A percentile compares a stretch with the other conserved stretches of the same genome.
These are phyloP conservation scores for Pyrrhia umbra DNA, from an alignment of 2,888 invertebrate species.

Conservation along the genomic window DNA sequence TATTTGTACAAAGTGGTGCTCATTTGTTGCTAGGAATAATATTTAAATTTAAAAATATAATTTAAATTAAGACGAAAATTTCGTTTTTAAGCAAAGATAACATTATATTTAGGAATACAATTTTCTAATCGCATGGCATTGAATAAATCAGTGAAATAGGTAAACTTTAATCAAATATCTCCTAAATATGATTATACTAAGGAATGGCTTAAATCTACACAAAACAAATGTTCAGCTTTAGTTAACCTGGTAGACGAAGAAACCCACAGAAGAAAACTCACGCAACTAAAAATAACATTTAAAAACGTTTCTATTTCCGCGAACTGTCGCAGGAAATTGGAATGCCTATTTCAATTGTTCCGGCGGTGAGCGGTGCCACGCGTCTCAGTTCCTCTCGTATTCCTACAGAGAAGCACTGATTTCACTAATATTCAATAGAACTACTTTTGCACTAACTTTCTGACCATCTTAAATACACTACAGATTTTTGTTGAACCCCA, in stretches of 20 bases:
- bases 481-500: too few species aligned
- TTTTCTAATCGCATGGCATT: too few species aligned
- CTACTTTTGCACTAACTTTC: conserved; percentile 40
- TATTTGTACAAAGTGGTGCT: not conserved
- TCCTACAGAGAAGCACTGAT: conserved; percentile 46
- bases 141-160: too few species aligned
- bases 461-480: conserved; percentile 14
- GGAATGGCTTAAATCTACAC: too few species aligned
- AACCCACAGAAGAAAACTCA: conserved; percentile 13
- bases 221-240: too few species aligned
- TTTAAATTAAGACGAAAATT: too few species aligned
- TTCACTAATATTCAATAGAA: conserved; percentile 38
- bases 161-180: too few species aligned
- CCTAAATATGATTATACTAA: too few species aligned
- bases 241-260: too few species aligned
- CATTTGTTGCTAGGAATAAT: not conserved
- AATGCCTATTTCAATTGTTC: conserved; percentile 79
- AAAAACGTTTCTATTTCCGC: conserved; percentile 73
- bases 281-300: conserved; percentile 62
- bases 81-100: too few species aligned
- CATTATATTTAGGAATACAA: too few species aligned
- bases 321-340: conserved; percentile 74
- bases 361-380: conserved; percentile 57
- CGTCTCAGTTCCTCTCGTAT: conserved; percentile 56
- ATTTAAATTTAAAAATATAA: not conserved